Percentiles rank a stretch among this genome's conserved stretches.
Conservation (phyloP, 1,140 invertebrate species). For the Mya arenaria region DNA sequence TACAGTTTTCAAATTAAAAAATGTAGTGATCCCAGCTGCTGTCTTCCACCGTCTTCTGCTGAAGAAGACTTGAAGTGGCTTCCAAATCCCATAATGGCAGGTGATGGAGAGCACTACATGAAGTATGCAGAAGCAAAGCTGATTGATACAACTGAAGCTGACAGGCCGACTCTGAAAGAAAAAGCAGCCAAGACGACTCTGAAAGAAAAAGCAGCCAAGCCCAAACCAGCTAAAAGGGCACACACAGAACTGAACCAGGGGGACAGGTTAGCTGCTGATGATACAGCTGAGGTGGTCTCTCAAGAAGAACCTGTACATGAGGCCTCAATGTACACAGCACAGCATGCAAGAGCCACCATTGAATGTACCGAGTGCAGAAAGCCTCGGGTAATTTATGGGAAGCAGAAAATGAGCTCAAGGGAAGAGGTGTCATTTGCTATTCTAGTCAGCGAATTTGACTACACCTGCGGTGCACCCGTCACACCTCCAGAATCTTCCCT, state of each 20-base stretch:
- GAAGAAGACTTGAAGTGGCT: not conserved
- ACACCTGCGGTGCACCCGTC: not conserved
- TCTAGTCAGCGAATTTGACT: not conserved
- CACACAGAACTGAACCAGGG: no score
- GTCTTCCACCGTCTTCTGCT: not conserved
- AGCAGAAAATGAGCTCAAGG: not conserved
- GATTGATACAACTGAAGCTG: not conserved
- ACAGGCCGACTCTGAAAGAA: not conserved
- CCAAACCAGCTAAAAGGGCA: not conserved
- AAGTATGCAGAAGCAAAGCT: not conserved
- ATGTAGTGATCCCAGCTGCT: not conserved
- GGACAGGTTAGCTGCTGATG: not conserved
- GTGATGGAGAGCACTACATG: not conserved
- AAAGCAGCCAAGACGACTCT: not conserved
- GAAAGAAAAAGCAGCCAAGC: not conserved
- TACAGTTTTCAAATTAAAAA: conserved; percentile 26
- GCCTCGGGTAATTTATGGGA: conserved; percentile 4
- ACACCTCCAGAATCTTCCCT: not conserved
- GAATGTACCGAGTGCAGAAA: conserved; percentile 8
- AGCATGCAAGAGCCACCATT: not conserved
- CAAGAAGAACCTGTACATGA: not conserved
- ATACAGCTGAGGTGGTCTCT: not conserved
- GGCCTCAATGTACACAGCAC: not conserved
- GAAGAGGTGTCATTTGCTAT: not conserved
- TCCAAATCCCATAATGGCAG: not conserved